Evolutionary conservation across 35 echinoderm and acorn worm genomes (phyloP).

Genomic region (Heliocidaris tuberculata): DNA sequence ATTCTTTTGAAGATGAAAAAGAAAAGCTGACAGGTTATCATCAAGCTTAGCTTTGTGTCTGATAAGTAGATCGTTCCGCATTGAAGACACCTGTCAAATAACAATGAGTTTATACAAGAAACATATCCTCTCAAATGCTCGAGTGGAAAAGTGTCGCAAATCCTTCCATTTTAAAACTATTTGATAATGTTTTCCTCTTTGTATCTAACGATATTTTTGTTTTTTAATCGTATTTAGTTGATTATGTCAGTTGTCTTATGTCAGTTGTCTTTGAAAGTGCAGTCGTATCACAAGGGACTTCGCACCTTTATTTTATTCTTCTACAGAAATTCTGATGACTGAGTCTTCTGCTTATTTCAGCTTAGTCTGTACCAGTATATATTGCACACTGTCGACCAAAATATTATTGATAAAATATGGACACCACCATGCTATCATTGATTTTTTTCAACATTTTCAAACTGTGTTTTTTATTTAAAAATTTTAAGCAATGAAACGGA

Average conservation of each 20-base stretch:
- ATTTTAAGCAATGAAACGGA: too few relatives aligned
- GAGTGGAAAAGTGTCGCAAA: background rate
- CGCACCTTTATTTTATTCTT: too few relatives aligned
- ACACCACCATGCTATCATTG: too few relatives aligned
- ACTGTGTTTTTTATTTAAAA: too few relatives aligned
- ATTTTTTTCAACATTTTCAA: too few relatives aligned
- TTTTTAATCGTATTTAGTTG: background rate
- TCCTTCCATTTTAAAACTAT: background rate
- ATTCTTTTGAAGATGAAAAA: background rate
- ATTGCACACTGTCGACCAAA: too few relatives aligned
- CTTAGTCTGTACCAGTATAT: too few relatives aligned
- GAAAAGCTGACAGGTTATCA: background rate
- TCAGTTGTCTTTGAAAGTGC: background rate
- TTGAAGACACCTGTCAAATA: background rate
- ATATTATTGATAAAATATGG: too few relatives aligned
- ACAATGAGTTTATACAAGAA: background rate
- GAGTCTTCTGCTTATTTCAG: too few relatives aligned
- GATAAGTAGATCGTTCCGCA: background rate
- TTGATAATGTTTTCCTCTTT: background rate
- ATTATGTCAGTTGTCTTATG: background rate
- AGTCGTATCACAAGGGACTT: too few relatives aligned
- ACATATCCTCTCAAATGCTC: background rate
- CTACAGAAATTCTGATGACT: too few relatives aligned
- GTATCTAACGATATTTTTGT: background rate
- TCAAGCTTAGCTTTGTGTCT: background rate